A percentile compares a stretch with the other conserved stretches of the same genome.
Conservation (phyloP, 2,797 vertebrate genomes). For the Phylloscopus collybita region DNA sequence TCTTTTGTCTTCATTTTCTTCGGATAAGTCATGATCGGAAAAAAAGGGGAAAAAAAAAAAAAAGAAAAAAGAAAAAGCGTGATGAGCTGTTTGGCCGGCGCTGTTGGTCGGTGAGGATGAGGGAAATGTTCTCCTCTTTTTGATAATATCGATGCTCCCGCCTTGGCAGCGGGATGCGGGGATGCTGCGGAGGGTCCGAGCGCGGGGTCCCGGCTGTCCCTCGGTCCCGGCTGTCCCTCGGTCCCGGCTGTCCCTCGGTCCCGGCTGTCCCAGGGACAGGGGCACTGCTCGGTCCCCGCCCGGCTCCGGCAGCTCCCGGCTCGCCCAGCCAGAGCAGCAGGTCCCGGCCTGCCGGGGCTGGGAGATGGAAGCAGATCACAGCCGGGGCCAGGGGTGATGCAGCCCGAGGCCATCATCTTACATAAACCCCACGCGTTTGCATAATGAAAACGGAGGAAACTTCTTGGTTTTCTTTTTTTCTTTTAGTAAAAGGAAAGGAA, state of each 20-base stretch:
- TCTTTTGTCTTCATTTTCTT: not conserved
- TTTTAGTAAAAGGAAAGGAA: not conserved
- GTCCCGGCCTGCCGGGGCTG: not conserved
- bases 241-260: not conserved
- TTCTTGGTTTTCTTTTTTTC: rapidly evolving
- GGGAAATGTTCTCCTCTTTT: not conserved
- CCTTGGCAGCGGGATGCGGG: rapidly evolving
- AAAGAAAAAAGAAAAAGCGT: rapidly evolving
- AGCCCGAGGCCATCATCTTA: constrained; percentile 28
- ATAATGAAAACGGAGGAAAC: constrained; percentile 13
- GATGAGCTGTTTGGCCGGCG: not conserved
- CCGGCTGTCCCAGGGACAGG: not conserved
- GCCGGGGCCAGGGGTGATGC: constrained; percentile 19
- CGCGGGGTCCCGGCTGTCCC: not conserved
- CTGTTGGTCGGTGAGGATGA: rapidly evolving
- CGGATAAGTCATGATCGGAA: not conserved
- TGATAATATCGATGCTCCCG: rapidly evolving
- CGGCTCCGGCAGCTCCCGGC: not conserved
- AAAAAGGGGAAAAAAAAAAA: too few species aligned
- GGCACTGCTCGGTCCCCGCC: not conserved
- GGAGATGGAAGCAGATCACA: not conserved
- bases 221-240: not conserved
- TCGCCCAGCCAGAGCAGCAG: not conserved
- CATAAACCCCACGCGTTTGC: constrained; percentile 9
- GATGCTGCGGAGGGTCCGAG: not conserved